A percentile compares a stretch with the other conserved stretches of the same genome.
phyloP scores from a whole-genome alignment of 1,140 invertebrate species.

The Bombus fervidus region DNA sequence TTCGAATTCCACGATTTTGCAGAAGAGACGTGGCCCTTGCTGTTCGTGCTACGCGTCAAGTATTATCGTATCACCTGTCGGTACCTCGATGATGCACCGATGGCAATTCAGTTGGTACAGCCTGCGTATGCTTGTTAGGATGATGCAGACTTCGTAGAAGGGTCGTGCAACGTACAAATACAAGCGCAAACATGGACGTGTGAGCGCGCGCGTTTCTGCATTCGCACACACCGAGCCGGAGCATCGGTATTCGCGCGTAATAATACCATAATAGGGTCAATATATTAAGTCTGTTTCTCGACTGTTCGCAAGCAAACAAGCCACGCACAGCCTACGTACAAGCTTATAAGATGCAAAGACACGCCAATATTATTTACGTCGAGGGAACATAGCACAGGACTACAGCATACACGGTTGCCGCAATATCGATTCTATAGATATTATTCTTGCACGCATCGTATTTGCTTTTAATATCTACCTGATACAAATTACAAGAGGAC shows the following conservation, averaged over 20 bases:
- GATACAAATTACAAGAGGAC: background rate
- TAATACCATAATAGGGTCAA: conserved; percentile 59
- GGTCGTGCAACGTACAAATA: background rate
- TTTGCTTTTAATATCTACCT: background rate
- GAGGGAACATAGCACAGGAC: background rate
- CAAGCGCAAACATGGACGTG: too few species aligned
- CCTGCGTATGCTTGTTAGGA: conserved; percentile 32
- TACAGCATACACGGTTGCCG: background rate
- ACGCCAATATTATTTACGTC: conserved; percentile 53
- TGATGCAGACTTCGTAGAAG: conserved; percentile 24
- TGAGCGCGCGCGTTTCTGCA: background rate
- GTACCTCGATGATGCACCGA: conserved; percentile 27
- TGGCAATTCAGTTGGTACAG: conserved; percentile 27
- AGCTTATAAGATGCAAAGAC: conserved; percentile 56
- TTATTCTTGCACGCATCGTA: background rate
- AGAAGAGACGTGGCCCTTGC: conserved; percentile 6
- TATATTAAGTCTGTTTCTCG: conserved; percentile 56
- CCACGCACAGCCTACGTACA: background rate
- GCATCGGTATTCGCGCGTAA: conserved; percentile 57
- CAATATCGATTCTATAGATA: conserved; percentile 15
- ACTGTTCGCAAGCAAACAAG: conserved; percentile 34
- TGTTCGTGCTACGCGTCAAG: conserved; percentile 19
- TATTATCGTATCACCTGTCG: conserved; percentile 43
- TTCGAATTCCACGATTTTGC: conserved; percentile 28
- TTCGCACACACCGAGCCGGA: background rate